Evolutionary conservation across 1,140 invertebrate genomes (phyloP), one percentile per base, ranked within the genome.

Genomic region (Atta texana): DNA sequence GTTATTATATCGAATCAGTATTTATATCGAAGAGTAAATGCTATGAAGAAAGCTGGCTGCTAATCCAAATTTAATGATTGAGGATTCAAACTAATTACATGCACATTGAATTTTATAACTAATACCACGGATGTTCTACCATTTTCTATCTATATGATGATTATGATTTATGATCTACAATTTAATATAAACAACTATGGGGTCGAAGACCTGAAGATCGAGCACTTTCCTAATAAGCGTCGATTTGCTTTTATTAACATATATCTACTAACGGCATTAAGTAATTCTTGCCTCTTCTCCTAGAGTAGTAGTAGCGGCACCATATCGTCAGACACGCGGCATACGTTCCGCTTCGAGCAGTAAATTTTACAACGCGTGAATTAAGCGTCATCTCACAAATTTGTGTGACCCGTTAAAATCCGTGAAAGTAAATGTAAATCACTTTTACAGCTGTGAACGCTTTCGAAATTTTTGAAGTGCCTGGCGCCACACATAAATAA

Each of bases 191-290:
- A 84, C 80, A 82, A 69, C 76, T 68, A 55, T 14, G 55, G 4
- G 55, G 21, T 84, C 55, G 21, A 14, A 18, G 18, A 74, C 74
- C 68, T 24, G 8, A n/a, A 24, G 49, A 31, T 63, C 81, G 31
- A 44, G 34, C 44, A 55, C 55, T 91, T 90, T 90, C 77, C 24
- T 72, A 90, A 90, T 90, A 85, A 90, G 66, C 82, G 44, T 49
- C 28, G 84, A 85, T 90, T 90, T 78, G 34, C 69, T 63, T 82
- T 55, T 57, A 34, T 91, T 88, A 91, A 71, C 78, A 59, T 39
- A 34, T 49, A 16, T 74, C 75, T 49, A 16, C 78, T 80, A 66
- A 88, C 51, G 53, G 51, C 64, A 71, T 84, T 72, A 76, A 85
- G 74, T 87, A 87, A 85, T 57, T 57, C 61, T 51, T 69, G 1